Evolutionary conservation across 2,113 vertebrate genomes (phyloP).

Genomic region (Salvelinus alpinus): DNA sequence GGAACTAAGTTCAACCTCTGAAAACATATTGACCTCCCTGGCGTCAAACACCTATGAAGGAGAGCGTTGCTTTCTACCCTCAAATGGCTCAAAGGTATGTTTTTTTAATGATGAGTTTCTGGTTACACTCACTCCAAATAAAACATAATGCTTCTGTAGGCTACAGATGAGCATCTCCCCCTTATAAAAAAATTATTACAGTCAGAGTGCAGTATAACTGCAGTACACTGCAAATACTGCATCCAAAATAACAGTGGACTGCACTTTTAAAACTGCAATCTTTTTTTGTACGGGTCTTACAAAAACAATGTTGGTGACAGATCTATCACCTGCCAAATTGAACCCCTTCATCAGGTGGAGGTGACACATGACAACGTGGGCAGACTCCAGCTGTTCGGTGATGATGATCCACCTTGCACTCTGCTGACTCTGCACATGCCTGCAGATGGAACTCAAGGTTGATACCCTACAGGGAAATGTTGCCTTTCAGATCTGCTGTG

Average conservation of each 20-base stretch:
- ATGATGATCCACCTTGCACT: constrained; percentile 34
- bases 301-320: background rate
- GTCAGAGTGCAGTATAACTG: too few relatives aligned
- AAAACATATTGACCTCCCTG: constrained; percentile 34
- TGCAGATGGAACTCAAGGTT: constrained; percentile 60
- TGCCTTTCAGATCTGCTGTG: background rate
- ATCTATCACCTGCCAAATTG: background rate
- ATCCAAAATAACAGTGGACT: background rate
- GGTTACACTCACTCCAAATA: too few relatives aligned
- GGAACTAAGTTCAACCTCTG: constrained; percentile 29
- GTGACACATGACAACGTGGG: constrained; percentile 50
- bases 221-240: too few relatives aligned
- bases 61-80: constrained; percentile 27
- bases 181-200: too few relatives aligned
- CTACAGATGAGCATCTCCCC: too few relatives aligned
- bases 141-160: background rate
- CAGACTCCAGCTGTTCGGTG: constrained; percentile 63
- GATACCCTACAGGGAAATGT: background rate
- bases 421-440: constrained; percentile 62
- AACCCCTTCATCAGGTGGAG: constrained; percentile 49
- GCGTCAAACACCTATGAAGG: constrained; percentile 7
- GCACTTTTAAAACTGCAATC: too few relatives aligned
- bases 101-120: too few relatives aligned
- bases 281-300: too few relatives aligned
- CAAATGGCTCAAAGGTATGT: constrained; percentile 36